Base-by-base conservation (phyloP, 2,797 vertebrate genomes). In the Sternotherus odoratus region DNA sequence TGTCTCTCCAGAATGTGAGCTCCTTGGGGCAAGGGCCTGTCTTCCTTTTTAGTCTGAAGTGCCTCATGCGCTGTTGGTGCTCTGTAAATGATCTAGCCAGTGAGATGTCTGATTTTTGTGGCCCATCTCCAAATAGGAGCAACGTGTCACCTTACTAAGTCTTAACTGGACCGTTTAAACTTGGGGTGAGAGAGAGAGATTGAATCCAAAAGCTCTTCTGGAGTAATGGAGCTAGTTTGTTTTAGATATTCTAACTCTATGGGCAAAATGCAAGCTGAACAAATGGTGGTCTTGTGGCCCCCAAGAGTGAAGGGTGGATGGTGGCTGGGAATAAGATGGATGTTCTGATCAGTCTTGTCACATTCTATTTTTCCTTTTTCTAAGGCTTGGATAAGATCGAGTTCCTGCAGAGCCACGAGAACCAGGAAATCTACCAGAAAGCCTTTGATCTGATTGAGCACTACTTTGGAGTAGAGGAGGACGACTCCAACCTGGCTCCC, bases 401-500 rank as follows among this genome's bases (percentile, higher is more conserved):
- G 97, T 99, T 99, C 94, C 98, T 99, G 7, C 99, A 99, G 98
- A 99, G 99, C 98, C 99, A 99, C 0, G 99, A 99, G 97, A 99
- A 99, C 98, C 99, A 99, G 95, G 99, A 99, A 97, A 99, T 99
- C 97, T 99, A 99, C 98, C 99, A 99, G 98, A 99, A 99, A 97
- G 99, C 99, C 75, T 99, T 99, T 16, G 99, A 99, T 94, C 95
- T 99, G 78, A 99, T 99, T 0, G 99, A 99, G 98, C 99, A 99
- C 97, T 99, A 99, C 96, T 99, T 99, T 7, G 99, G 99, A 2
- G 99, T 99, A 81, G 99, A 99, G 95, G 99, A 99, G 0, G 99
- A 99, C n/a, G 99, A 99, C 87, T 97, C 98, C 1, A 97, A 97
- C 72, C 97, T 99, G 78, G 99, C 99, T 30, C 99, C 99, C 7